Evolutionary conservation across 2,113 vertebrate genomes (phyloP).

Genomic region (Asarcornis scutulata): DNA sequence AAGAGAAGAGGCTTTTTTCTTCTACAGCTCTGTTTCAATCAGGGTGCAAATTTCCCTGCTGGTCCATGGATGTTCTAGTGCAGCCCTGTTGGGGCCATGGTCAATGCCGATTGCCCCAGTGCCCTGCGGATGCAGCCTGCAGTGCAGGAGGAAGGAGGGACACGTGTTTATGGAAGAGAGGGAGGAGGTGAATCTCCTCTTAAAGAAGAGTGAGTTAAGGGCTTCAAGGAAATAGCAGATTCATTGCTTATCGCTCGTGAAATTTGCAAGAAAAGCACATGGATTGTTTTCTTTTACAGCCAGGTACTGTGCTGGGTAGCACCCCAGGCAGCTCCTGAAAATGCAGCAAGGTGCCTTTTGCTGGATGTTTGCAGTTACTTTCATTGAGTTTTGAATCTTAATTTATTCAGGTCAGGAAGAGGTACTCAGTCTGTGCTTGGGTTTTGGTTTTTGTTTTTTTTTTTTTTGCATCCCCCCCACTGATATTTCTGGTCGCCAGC

Average conservation of each 20-base stretch:
- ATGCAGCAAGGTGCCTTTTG: background rate
- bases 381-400: background rate
- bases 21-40: background rate
- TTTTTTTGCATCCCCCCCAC: background rate
- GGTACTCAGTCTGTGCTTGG: background rate
- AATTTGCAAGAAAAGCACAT: background rate
- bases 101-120: background rate
- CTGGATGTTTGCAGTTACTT: background rate
- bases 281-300: background rate
- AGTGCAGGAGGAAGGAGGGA: background rate
- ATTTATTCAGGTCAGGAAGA: background rate
- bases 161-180: background rate
- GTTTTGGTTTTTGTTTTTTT: too few species aligned
- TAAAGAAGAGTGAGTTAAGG: background rate
- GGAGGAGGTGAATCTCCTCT: background rate
- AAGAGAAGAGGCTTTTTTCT: background rate
- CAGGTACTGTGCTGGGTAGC: too few species aligned
- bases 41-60: background rate
- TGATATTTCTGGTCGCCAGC: background rate
- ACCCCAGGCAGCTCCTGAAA: background rate
- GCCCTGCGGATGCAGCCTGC: background rate
- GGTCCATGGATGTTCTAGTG: background rate
- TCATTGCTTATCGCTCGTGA: background rate
- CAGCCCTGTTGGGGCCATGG: background rate
- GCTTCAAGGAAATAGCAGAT: background rate